Percentiles rank a stretch among this genome's conserved stretches.
phyloP scores from a whole-genome alignment of 2,888 invertebrate genomes.

The Ceramica pisi region DNA sequence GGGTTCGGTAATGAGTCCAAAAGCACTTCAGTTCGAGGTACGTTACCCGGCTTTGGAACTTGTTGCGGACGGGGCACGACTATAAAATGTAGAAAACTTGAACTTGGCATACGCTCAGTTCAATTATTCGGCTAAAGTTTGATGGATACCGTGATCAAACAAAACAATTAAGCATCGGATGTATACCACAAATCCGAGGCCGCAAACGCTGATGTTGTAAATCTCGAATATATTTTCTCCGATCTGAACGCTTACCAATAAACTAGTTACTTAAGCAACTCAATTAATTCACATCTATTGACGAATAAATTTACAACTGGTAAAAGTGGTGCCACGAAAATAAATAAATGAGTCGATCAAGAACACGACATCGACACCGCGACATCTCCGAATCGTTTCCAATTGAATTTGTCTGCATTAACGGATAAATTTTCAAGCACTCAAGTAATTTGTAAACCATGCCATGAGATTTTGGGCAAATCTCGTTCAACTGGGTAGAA shows the following conservation, averaged over 20 bases:
- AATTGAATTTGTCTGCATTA: conserved; percentile 61
- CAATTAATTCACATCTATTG: conserved; percentile 25
- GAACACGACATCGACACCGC: conserved; percentile 48
- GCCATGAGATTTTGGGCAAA: conserved; percentile 62
- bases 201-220: conserved; percentile 6
- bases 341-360: conserved; percentile 53
- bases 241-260: conserved; percentile 4
- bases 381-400: conserved; percentile 51
- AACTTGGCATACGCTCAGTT: conserved; percentile 36
- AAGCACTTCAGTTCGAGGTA: conserved; percentile 69
- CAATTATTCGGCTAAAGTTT: conserved; percentile 28
- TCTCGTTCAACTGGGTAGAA: conserved; percentile 55
- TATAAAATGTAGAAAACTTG: conserved; percentile 52
- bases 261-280: conserved; percentile 23
- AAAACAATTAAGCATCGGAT: conserved; percentile 17
- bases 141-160: conserved; percentile 19
- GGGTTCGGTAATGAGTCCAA: conserved; percentile 68
- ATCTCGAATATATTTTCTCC: conserved; percentile 16
- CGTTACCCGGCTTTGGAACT: conserved; percentile 63
- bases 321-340: conserved; percentile 27
- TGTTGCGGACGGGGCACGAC: conserved; percentile 45
- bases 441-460: conserved; percentile 67
- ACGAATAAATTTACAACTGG: conserved; percentile 26
- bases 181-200: conserved; percentile 4
- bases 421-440: conserved; percentile 62